phyloP scores from a whole-genome alignment of 1,140 invertebrate species.

The Ceratina calcarata region DNA sequence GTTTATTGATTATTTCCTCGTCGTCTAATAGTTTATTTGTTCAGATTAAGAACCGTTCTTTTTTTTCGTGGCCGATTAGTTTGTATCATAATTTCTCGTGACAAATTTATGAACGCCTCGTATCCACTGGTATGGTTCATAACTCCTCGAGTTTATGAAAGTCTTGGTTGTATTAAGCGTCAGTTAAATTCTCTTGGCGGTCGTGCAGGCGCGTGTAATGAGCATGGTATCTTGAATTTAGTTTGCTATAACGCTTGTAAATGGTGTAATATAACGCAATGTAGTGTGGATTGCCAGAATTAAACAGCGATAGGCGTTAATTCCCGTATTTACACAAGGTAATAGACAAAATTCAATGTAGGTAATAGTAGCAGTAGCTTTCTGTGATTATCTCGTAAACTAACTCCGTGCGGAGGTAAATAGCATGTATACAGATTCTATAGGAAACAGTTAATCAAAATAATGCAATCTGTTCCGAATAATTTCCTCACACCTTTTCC shows the following conservation, averaged over 20 bases:
- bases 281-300: not conserved
- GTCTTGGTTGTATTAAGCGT: not conserved
- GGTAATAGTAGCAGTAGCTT: too few species aligned
- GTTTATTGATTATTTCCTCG: not conserved
- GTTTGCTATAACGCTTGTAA: not conserved
- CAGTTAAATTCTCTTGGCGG: not conserved
- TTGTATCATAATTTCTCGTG: not conserved
- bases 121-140: too few species aligned
- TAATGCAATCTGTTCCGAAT: too few species aligned
- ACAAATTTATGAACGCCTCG: not conserved
- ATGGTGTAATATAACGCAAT: too few species aligned
- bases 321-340: too few species aligned
- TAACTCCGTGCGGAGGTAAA: not conserved
- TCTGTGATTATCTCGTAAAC: not conserved
- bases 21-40: constrained; percentile 17
- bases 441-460: too few species aligned
- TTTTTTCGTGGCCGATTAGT: not conserved
- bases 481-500: too few species aligned
- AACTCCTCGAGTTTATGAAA: not conserved
- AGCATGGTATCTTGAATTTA: not conserved
- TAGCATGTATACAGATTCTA: too few species aligned
- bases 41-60: not conserved
- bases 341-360: too few species aligned
- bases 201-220: not conserved
- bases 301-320: too few species aligned